Evolutionary conservation across 2,113 vertebrate species (phyloP).

Genomic region (Oxyura jamaicensis): DNA sequence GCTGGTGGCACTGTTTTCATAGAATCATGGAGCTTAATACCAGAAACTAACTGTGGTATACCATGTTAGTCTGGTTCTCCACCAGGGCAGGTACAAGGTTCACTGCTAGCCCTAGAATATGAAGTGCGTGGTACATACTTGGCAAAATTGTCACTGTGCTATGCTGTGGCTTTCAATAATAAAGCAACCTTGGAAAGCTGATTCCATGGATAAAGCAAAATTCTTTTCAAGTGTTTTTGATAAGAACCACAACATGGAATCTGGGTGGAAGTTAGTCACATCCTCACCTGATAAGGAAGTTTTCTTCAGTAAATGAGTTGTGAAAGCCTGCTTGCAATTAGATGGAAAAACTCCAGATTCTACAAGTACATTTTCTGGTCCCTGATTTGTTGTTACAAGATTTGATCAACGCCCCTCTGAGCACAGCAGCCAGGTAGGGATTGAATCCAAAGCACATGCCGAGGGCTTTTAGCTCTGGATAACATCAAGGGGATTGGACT

Average conservation of each 20-base stretch:
- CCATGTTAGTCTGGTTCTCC: background rate
- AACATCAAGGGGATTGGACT: constrained; percentile 51
- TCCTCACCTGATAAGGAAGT: constrained; percentile 67
- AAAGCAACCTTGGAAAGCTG: background rate
- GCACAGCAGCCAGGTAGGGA: constrained; percentile 61
- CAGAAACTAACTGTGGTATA: background rate
- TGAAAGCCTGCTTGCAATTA: constrained; percentile 65
- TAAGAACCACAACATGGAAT: constrained; percentile 36
- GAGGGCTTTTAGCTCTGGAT: constrained; percentile 60
- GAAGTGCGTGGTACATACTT: background rate
- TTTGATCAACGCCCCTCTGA: constrained; percentile 47
- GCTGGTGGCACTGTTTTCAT: background rate
- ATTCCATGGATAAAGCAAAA: constrained; percentile 11
- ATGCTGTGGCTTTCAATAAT: background rate
- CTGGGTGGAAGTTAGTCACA: constrained; percentile 58
- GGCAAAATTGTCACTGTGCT: background rate
- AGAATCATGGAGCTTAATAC: background rate
- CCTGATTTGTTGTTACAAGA: constrained; percentile 55
- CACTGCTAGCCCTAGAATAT: background rate
- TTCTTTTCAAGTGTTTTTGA: constrained; percentile 16
- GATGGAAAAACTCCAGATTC: constrained; percentile 51
- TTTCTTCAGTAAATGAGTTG: constrained; percentile 57
- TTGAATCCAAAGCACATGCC: constrained; percentile 34
- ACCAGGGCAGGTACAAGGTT: background rate
- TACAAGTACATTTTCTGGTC: constrained; percentile 26